Conservation (phyloP, 2,888 invertebrate genomes). For the Apamea anceps region DNA sequence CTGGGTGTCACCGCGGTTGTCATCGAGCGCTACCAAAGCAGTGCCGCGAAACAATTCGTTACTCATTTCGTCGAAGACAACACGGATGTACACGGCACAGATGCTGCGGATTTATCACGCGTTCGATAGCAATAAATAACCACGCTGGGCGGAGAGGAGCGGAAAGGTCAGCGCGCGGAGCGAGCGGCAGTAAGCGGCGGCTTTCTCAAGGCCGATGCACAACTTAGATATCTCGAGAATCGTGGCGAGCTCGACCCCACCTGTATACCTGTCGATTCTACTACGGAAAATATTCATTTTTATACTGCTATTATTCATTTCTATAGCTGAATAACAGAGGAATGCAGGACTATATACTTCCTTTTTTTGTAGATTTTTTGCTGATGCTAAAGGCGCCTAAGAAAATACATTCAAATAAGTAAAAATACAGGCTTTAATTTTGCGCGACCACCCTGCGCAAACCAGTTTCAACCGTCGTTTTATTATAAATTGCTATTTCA, state of each 20-base stretch:
- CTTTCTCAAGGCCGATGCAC: constrained; percentile 86
- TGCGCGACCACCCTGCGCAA: constrained; percentile 62
- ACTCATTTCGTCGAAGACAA: constrained; percentile 76
- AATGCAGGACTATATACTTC: constrained; percentile 36
- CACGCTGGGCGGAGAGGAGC: constrained; percentile 76
- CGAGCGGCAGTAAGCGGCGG: constrained; percentile 74
- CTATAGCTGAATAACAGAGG: constrained; percentile 44
- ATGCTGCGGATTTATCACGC: constrained; percentile 83
- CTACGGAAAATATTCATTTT: constrained; percentile 65
- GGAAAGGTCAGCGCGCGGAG: constrained; percentile 79
- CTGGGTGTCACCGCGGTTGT: constrained; percentile 60
- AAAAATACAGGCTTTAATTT: constrained; percentile 56
- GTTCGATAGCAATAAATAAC: constrained; percentile 83
- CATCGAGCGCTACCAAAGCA: constrained; percentile 70
- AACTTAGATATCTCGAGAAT: constrained; percentile 80
- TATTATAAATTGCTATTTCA: constrained; percentile 63
- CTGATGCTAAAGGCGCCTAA: constrained; percentile 37
- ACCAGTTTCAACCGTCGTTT: constrained; percentile 62
- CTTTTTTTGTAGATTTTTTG: constrained; percentile 42
- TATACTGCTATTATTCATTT: constrained; percentile 53
- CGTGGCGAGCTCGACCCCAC: constrained; percentile 82
- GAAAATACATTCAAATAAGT: constrained; percentile 56
- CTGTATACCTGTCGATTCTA: constrained; percentile 74
- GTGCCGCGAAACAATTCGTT: constrained; percentile 72
- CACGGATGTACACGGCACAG: constrained; percentile 82